These are phyloP conservation scores for Cartodere bifasciata DNA, from an alignment of 2,888 invertebrate genomes.

Conservation along the genomic window DNA sequence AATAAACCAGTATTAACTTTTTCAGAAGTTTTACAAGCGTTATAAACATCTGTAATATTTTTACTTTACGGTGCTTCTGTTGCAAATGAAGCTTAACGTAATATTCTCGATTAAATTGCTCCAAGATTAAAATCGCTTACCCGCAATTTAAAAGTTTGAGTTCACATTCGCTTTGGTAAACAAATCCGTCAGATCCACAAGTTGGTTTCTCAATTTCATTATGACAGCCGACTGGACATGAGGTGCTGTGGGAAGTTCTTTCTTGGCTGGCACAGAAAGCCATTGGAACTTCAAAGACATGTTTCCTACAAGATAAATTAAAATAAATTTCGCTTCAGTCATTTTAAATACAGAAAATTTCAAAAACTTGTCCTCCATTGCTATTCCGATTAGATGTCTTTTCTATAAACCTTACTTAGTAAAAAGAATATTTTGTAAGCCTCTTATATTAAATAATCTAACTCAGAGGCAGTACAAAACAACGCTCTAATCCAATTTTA, in stretches of 20 bases:
- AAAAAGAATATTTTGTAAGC: too few relatives aligned
- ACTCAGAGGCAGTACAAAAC: too few relatives aligned
- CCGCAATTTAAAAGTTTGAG: slow-evolving; percentile 81
- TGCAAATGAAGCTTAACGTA: not conserved
- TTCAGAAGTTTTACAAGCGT: not conserved
- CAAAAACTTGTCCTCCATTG: too few relatives aligned
- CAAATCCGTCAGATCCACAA: slow-evolving; percentile 80
- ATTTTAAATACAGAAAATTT: too few relatives aligned
- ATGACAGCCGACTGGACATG: slow-evolving; percentile 62
- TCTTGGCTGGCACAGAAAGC: slow-evolving; percentile 72
- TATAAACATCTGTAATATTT: slow-evolving; percentile 1
- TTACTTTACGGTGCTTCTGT: not conserved
- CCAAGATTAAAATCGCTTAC: slow-evolving; percentile 40
- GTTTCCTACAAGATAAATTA: too few relatives aligned
- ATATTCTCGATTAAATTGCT: not conserved
- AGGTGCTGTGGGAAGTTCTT: slow-evolving; percentile 46
- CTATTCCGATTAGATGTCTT: too few relatives aligned
- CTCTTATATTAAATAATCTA: too few relatives aligned
- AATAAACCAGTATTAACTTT: slow-evolving; percentile 6
- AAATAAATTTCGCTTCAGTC: too few relatives aligned
- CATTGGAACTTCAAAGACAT: slow-evolving; percentile 86
- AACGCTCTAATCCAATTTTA: too few relatives aligned
- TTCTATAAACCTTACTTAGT: too few relatives aligned
- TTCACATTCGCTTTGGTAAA: slow-evolving; percentile 81
- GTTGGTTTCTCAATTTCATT: slow-evolving; percentile 60